These are phyloP conservation scores for Tethya wilhelma DNA, from an alignment of 37 sponge, comb jelly and placozoan species.

Conservation along the genomic window DNA sequence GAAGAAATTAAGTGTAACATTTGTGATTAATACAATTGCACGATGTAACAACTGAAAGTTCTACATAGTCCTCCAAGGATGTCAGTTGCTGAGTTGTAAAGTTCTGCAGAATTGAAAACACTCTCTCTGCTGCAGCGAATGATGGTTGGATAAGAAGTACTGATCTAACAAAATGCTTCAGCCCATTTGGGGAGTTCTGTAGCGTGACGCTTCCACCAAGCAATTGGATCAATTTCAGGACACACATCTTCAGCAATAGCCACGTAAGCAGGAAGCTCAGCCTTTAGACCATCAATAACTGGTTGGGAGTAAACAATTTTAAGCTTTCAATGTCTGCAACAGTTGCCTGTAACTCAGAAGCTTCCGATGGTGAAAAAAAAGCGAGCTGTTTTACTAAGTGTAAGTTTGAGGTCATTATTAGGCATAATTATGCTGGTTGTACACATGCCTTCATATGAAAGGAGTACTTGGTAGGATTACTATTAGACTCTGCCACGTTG, in stretches of 20 bases:
- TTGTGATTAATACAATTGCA: no score
- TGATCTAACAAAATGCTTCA: no score
- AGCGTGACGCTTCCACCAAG: conserved; percentile 14
- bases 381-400: conserved; percentile 17
- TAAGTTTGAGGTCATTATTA: conserved; percentile 1
- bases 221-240: not conserved
- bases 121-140: conserved; percentile 21
- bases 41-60: no score
- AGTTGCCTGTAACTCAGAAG: conserved; percentile 12
- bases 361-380: conserved; percentile 11
- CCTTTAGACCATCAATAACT: conserved; percentile 28
- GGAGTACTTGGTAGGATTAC: no score
- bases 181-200: no score
- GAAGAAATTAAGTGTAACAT: no score
- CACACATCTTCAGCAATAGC: conserved; percentile 25
- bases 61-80: conserved; percentile 9
- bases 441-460: conserved; percentile 8
- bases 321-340: conserved; percentile 11
- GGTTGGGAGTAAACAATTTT: conserved; percentile 1
- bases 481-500: conserved; percentile 19
- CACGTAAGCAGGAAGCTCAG: conserved; percentile 36
- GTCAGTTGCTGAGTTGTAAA: conserved; percentile 2
- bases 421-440: conserved; percentile 30
- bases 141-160: conserved; percentile 13
- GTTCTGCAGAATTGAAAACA: conserved; percentile 2